Conservation (phyloP, 2,888 invertebrate species). For the Anorthoa munda region DNA sequence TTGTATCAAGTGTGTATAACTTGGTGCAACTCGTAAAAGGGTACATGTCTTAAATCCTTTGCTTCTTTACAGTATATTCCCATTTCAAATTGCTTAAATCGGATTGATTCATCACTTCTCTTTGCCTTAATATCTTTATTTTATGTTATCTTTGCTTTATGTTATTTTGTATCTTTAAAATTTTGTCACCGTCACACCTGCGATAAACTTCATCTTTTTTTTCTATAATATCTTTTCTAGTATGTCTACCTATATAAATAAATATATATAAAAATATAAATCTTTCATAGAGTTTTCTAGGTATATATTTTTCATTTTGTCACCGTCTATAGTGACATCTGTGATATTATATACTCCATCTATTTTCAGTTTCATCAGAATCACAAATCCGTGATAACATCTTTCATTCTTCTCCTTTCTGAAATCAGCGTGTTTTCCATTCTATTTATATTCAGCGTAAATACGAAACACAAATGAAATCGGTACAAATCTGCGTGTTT, state of each 20-base stretch:
- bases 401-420: not conserved
- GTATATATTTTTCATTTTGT: not conserved
- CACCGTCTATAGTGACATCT: not conserved
- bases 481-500: conserved; percentile 60
- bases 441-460: conserved; percentile 48
- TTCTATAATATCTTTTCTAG: no score
- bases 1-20: not conserved
- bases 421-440: conserved; percentile 12
- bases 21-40: no score
- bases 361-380: not conserved
- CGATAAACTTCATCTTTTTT: no score
- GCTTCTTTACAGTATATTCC: not conserved
- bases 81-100: not conserved
- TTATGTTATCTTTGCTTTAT: no score
- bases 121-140: not conserved
- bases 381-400: conserved; percentile 1
- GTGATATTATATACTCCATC: not conserved
- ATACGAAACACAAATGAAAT: conserved; percentile 57
- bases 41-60: not conserved
- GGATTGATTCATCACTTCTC: not conserved
- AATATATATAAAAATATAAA: no score
- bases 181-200: not conserved
- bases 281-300: no score
- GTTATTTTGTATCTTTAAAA: not conserved
- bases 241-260: no score